Percentiles rank a stretch among this genome's conserved stretches.
These are phyloP conservation scores for Melanotaenia boesemani DNA, from an alignment of 2,797 vertebrate species.

Conservation along the genomic window DNA sequence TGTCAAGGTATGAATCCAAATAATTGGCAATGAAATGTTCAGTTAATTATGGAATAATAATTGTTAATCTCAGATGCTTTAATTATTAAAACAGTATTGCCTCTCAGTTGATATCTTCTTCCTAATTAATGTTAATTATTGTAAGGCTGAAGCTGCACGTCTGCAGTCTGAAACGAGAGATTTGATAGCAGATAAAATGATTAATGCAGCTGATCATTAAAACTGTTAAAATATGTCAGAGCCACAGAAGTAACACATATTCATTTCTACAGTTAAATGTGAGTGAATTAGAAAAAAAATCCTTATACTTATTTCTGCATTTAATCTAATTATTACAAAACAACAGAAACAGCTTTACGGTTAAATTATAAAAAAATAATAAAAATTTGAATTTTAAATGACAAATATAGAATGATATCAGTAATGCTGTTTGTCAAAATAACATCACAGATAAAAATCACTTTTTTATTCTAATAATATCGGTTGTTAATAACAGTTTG, in stretches of 20 bases:
- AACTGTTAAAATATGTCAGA: conserved; percentile 25
- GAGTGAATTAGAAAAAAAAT: conserved; percentile 5
- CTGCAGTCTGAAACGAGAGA: conserved; percentile 39
- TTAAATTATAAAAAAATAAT: not conserved
- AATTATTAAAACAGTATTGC: conserved; percentile 65
- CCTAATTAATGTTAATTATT: conserved; percentile 69
- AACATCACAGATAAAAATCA: too few species aligned
- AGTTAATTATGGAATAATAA: conserved; percentile 70
- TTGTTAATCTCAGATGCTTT: conserved; percentile 58
- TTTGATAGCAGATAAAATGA: conserved; percentile 43
- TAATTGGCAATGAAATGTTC: conserved; percentile 47
- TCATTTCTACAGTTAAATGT: conserved; percentile 25
- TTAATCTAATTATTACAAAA: not conserved
- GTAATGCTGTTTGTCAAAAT: too few species aligned
- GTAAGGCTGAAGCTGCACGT: conserved; percentile 26
- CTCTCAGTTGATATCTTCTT: conserved; percentile 45
- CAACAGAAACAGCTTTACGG: not conserved
- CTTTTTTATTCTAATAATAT: too few species aligned
- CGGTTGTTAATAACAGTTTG: too few species aligned
- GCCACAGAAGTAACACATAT: conserved; percentile 11
- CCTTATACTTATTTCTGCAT: not conserved
- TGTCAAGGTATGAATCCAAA: conserved; percentile 51
- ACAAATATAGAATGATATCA: too few species aligned
- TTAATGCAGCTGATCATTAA: conserved; percentile 38
- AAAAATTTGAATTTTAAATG: too few species aligned